These are phyloP conservation scores for Thymallus thymallus DNA, from an alignment of 2,113 vertebrate genomes.

Conservation along the genomic window DNA sequence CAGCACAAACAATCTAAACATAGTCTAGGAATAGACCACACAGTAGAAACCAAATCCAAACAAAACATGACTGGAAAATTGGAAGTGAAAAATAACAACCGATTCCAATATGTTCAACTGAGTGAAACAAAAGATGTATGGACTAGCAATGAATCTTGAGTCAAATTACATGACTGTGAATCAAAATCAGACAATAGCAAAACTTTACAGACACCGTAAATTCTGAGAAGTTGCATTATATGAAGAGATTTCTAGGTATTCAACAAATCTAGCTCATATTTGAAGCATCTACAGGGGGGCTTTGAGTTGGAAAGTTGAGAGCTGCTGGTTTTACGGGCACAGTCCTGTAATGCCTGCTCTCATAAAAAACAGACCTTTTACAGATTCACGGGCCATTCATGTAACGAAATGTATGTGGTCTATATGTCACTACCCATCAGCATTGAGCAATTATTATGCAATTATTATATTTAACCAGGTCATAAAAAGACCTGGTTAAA, in stretches of 20 bases:
- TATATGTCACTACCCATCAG: constrained; percentile 33
- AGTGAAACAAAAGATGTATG: background rate
- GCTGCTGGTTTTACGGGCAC: background rate
- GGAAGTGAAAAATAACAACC: background rate
- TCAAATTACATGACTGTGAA: too few species aligned
- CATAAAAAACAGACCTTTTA: constrained; percentile 10
- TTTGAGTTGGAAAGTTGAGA: background rate
- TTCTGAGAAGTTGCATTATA: too few species aligned
- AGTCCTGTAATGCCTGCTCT: background rate
- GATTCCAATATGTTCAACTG: background rate
- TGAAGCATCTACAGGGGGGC: background rate
- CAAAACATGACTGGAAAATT: constrained; percentile 1
- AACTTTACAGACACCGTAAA: too few species aligned
- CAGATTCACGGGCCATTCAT: constrained; percentile 17
- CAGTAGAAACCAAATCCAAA: background rate
- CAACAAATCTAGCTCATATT: background rate
- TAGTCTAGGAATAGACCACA: constrained; percentile 13
- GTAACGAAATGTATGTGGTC: constrained; percentile 1
- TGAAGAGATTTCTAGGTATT: too few species aligned
- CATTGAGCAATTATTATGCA: constrained; percentile 18
- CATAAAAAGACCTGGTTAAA: too few species aligned
- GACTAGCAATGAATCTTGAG: background rate
- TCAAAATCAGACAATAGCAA: too few species aligned
- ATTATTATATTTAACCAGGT: too few species aligned
- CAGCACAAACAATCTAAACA: constrained; percentile 6